phyloP scores from a whole-genome alignment of 1,140 invertebrate genomes.

The Zaprionus inermis region DNA sequence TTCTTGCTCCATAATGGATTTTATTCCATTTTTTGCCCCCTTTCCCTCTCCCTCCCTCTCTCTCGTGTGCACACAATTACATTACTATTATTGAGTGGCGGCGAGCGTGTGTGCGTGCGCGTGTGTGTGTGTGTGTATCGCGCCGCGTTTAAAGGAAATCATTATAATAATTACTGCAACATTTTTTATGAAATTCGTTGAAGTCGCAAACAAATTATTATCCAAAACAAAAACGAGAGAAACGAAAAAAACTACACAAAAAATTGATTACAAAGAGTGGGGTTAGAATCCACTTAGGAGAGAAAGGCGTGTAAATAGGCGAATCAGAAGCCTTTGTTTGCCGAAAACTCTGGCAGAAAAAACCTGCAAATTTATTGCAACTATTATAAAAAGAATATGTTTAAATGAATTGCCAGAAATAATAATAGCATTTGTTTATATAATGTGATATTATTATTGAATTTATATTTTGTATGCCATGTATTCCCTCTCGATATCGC shows the following conservation, averaged over 20 bases:
- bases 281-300: constrained; percentile 31
- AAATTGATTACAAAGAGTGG: constrained; percentile 8
- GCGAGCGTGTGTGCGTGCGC: constrained; percentile 17
- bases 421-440: background rate
- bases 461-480: background rate
- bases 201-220: constrained; percentile 73
- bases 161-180: constrained; percentile 79
- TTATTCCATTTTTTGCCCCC: constrained; percentile 72
- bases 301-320: constrained; percentile 28
- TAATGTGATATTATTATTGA: background rate
- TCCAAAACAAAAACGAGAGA: constrained; percentile 47
- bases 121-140: constrained; percentile 38
- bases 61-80: constrained; percentile 64
- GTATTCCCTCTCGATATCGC: background rate
- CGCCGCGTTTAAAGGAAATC: constrained; percentile 79
- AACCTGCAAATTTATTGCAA: background rate
- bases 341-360: background rate
- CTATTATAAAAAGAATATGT: background rate
- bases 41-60: constrained; percentile 9
- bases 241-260: constrained; percentile 3
- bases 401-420: too few species aligned
- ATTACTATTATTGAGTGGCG: constrained; percentile 54
- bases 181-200: constrained; percentile 80
- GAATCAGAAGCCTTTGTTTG: constrained; percentile 9
- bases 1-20: constrained; percentile 81